These are phyloP conservation scores for Palythoa caribaeorum DNA, from an alignment of 92 coral and sea anemone species.

Conservation along the genomic window DNA sequence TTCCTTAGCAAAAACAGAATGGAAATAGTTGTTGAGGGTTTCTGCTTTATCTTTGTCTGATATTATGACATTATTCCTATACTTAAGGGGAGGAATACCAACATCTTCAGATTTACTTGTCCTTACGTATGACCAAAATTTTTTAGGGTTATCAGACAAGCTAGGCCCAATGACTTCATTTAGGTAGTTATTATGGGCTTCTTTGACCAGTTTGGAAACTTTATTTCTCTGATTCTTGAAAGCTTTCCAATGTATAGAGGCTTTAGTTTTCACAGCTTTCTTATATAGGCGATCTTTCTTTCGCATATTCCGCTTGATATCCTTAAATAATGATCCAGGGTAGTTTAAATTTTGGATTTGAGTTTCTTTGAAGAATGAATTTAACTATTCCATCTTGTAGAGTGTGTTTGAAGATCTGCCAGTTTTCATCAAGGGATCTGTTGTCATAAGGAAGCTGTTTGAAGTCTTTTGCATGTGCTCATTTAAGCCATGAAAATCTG, in stretches of 20 bases:
- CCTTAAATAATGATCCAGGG: background rate
- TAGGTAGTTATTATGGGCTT: conserved; percentile 52
- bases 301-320: conserved; percentile 58
- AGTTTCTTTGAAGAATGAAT: too few species aligned
- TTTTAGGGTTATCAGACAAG: conserved; percentile 56
- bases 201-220: conserved; percentile 60
- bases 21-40: too few species aligned
- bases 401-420: too few species aligned
- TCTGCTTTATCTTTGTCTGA: background rate
- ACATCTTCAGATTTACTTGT: conserved; percentile 55
- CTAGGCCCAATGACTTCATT: conserved; percentile 59
- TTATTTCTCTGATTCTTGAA: conserved; percentile 57
- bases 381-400: background rate
- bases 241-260: conserved; percentile 49
- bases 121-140: conserved; percentile 61
- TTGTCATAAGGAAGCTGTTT: too few species aligned
- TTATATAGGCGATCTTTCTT: conserved; percentile 63
- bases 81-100: conserved; percentile 56
- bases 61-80: conserved; percentile 7
- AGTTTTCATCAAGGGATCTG: too few species aligned
- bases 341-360: too few species aligned
- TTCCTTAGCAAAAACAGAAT: too few species aligned
- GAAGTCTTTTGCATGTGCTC: too few species aligned
- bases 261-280: conserved; percentile 40
- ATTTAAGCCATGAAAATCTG: too few species aligned